Evolutionary conservation across 2,888 invertebrate species (phyloP).

Genomic region (Vandiemenella viatica): DNA sequence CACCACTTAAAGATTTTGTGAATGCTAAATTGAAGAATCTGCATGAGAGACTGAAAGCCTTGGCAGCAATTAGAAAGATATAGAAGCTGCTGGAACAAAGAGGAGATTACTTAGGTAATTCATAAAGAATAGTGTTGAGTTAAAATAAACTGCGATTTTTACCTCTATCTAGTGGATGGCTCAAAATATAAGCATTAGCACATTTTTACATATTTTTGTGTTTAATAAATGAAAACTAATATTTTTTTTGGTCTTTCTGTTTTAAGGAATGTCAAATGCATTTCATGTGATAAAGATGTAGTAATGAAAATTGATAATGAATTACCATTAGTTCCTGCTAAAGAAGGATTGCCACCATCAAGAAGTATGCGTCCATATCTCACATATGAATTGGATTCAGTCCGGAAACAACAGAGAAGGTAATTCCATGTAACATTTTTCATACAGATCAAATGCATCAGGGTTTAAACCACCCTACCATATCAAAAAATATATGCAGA

Average conservation of each 20-base stretch:
- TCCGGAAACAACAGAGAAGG: slow-evolving; percentile 34
- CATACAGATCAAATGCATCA: too few species aligned
- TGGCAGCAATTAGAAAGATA: slow-evolving; percentile 41
- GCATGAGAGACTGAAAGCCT: slow-evolving; percentile 44
- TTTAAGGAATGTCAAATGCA: slow-evolving; percentile 51
- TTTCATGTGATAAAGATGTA: slow-evolving; percentile 61
- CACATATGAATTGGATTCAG: slow-evolving; percentile 49
- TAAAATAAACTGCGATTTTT: not conserved
- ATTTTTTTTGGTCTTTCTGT: not conserved
- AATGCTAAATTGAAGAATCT: slow-evolving; percentile 41
- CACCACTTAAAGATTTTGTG: slow-evolving; percentile 47
- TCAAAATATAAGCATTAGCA: not conserved
- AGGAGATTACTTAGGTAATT: slow-evolving; percentile 39
- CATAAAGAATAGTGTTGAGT: not conserved
- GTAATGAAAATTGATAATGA: slow-evolving; percentile 48
- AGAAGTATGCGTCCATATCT: slow-evolving; percentile 52
- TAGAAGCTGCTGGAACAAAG: slow-evolving; percentile 59
- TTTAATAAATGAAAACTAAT: not conserved
- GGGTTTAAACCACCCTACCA: too few species aligned
- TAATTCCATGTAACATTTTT: too few species aligned
- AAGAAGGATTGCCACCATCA: slow-evolving; percentile 38
- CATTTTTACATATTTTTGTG: not conserved
- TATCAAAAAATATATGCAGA: too few species aligned
- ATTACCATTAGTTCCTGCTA: slow-evolving; percentile 25
- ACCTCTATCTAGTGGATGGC: too few species aligned